Percentiles rank a stretch among this genome's conserved stretches.
phyloP scores from a whole-genome alignment of 2,113 vertebrate genomes.

The Psittacula cyanocephala region DNA sequence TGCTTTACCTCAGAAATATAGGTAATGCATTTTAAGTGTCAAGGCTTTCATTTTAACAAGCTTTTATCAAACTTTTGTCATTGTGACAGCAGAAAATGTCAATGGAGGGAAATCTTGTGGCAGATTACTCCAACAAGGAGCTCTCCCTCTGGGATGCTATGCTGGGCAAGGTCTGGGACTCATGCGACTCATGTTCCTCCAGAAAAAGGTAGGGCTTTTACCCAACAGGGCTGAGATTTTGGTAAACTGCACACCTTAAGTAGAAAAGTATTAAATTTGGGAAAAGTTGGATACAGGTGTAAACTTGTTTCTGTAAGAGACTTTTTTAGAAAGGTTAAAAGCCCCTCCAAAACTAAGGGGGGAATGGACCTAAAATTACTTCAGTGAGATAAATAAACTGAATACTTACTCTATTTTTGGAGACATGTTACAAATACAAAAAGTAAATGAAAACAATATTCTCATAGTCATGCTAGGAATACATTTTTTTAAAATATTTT shows the following conservation, averaged over 20 bases:
- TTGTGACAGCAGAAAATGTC: background rate
- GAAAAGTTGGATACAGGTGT: background rate
- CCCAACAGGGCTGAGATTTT: background rate
- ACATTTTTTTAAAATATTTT: background rate
- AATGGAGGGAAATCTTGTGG: background rate
- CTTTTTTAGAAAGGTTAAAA: background rate
- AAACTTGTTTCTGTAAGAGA: background rate
- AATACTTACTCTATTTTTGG: background rate
- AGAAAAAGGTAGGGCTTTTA: background rate
- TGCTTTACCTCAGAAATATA: background rate
- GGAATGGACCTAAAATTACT: background rate
- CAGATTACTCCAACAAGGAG: background rate
- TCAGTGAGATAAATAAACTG: background rate
- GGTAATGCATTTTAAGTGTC: background rate
- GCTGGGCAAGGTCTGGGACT: background rate
- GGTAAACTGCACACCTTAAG: accelerated
- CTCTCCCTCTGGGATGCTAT: background rate
- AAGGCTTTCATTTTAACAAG: background rate
- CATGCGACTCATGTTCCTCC: accelerated
- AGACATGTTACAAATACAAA: background rate
- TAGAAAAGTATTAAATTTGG: background rate
- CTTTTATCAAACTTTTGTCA: background rate
- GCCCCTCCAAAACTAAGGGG: accelerated
- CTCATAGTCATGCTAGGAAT: background rate
- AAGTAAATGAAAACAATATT: background rate